Evolutionary conservation across 2,113 vertebrate genomes (phyloP).

Genomic region (pig (Sus scrofa)): T2T-Sscrofa CM000824.6:156137501-156138000

Average conservation of each 20-base stretch:
- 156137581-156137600: background rate
- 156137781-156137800: background rate
- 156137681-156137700: background rate
- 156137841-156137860: background rate
- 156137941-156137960: background rate
- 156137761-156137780: background rate
- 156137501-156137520: too few relatives aligned
- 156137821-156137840: background rate
- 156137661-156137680: fast-evolving
- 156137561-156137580: too few relatives aligned
- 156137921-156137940: background rate
- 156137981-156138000: constrained; percentile 84
- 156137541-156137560: too few relatives aligned
- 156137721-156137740: background rate
- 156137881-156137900: background rate
- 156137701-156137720: background rate
- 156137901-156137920: background rate
- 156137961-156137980: background rate
- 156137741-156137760: background rate
- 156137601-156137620: background rate
- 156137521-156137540: too few relatives aligned
- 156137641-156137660: background rate
- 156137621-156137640: background rate
- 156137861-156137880: background rate
- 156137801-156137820: fast-evolving